phyloP scores from a whole-genome alignment of 2,797 vertebrate genomes.

The Prunella strophiata region DNA sequence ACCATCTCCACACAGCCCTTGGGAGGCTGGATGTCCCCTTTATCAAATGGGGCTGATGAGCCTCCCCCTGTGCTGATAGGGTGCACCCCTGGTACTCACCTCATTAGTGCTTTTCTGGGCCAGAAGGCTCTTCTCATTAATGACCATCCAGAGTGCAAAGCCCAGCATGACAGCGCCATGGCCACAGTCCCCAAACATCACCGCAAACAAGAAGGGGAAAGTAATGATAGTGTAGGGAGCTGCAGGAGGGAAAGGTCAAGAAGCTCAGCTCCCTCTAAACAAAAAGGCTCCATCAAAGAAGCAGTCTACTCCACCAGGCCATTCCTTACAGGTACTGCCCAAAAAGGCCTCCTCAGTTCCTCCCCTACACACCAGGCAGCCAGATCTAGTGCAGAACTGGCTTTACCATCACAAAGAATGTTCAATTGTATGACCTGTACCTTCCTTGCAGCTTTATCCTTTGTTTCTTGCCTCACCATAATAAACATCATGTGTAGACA shows the following conservation, averaged over 20 bases:
- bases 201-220: conserved; percentile 88
- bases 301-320: not conserved
- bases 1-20: not conserved
- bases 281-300: not conserved
- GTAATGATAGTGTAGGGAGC: conserved; percentile 84
- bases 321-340: not conserved
- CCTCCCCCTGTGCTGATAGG: not conserved
- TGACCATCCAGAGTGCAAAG: conserved; percentile 82
- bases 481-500: not conserved
- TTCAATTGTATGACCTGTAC: not conserved
- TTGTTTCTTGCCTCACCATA: not conserved
- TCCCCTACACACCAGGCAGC: not conserved
- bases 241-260: conserved; percentile 39
- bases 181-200: conserved; percentile 88
- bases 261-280: not conserved
- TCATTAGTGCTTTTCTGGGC: conserved; percentile 78
- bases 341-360: not conserved
- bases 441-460: not conserved
- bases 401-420: not conserved
- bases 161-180: conserved; percentile 78
- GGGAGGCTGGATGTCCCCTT: not conserved
- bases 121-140: conserved; percentile 75
- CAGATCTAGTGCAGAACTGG: not conserved
- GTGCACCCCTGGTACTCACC: conserved; percentile 64
- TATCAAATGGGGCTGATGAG: not conserved